phyloP scores from a whole-genome alignment of 2,113 vertebrate species.

The Sterna hirundo region DNA sequence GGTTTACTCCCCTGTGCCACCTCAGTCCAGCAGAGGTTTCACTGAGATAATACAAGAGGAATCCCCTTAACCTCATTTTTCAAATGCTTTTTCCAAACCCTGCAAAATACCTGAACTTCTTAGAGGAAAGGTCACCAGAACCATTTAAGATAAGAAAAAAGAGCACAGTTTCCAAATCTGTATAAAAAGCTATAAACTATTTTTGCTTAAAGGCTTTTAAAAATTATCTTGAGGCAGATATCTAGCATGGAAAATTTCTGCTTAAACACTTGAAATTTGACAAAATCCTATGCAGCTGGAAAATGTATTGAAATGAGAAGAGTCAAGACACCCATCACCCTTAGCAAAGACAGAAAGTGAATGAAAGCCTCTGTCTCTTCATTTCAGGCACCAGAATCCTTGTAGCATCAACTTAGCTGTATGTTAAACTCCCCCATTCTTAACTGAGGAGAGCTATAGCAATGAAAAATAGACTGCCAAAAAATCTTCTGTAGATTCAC shows the following conservation, averaged over 20 bases:
- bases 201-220: not conserved
- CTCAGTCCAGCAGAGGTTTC: not conserved
- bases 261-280: not conserved
- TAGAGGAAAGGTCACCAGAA: not conserved
- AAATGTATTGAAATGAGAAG: not conserved
- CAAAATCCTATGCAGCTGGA: not conserved
- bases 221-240: not conserved
- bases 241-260: not conserved
- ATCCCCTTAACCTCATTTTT: not conserved
- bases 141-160: not conserved
- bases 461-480: not conserved
- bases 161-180: not conserved
- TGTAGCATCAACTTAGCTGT: not conserved
- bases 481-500: not conserved
- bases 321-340: not conserved
- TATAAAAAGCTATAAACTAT: not conserved
- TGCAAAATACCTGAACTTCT: not conserved
- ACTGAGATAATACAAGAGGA: not conserved
- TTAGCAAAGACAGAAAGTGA: not conserved
- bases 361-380: not conserved
- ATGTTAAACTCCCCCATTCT: not conserved
- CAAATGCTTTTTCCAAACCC: not conserved
- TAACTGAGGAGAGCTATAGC: not conserved
- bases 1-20: not conserved
- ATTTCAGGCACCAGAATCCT: not conserved